Percentiles rank a stretch among this genome's conserved stretches.
These are phyloP conservation scores for Venustaconcha ellipsiformis DNA, from an alignment of 1,140 invertebrate species.

Conservation along the genomic window DNA sequence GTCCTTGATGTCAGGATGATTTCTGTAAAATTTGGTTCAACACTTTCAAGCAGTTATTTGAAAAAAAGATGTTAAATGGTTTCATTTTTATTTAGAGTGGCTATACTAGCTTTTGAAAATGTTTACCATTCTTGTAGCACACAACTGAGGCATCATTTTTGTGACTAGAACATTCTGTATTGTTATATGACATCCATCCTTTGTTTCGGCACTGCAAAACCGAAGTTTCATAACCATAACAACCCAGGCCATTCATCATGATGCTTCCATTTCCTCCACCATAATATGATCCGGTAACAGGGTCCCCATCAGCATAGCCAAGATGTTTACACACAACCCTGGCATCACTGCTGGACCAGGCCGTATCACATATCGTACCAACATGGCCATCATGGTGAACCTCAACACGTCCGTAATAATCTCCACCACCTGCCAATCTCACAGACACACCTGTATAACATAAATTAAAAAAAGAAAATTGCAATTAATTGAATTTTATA, in stretches of 20 bases:
- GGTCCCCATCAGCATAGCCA: conserved; percentile 42
- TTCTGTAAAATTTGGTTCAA: too few species aligned
- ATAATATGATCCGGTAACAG: conserved; percentile 42
- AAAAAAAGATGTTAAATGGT: too few species aligned
- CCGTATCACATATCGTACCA: conserved; percentile 53
- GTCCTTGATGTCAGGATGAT: too few species aligned
- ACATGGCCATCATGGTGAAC: conserved; percentile 44
- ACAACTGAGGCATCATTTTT: conserved; percentile 50
- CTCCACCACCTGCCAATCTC: conserved; percentile 36
- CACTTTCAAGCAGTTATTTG: too few species aligned
- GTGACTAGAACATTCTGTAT: conserved; percentile 39
- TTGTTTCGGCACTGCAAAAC: conserved; percentile 48
- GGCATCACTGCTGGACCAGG: conserved; percentile 49
- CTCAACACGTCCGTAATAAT: conserved; percentile 51
- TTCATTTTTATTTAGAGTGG: too few species aligned
- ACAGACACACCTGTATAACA: conserved; percentile 27
- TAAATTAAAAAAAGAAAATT: too few species aligned
- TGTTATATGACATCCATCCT: conserved; percentile 43
- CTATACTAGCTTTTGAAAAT: background rate
- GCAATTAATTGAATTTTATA: too few species aligned
- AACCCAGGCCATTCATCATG: conserved; percentile 50
- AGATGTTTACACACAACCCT: conserved; percentile 47
- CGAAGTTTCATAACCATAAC: conserved; percentile 45
- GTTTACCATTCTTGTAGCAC: conserved; percentile 53
- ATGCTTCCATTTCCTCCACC: conserved; percentile 44